Base-by-base conservation (phyloP, 2,797 vertebrate genomes). In the Cetoscarus ocellatus region DNA sequence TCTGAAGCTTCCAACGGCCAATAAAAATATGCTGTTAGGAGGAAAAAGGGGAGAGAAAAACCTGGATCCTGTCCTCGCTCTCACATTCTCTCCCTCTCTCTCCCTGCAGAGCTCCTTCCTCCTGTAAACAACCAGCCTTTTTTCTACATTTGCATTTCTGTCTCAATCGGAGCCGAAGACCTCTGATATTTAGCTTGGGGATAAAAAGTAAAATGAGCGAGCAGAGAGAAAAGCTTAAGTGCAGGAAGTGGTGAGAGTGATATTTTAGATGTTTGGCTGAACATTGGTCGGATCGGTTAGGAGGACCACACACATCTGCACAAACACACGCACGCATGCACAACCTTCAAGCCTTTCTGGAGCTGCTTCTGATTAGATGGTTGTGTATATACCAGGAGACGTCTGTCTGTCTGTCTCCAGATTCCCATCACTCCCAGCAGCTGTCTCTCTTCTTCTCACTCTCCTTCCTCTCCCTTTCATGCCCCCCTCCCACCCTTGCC, bases 201-300 rank as follows among this genome's bases (percentile, higher is more conserved):
- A 27, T 27, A 27, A 4, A 27, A 50, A 68, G 70, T 34, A 45
- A 78, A 61, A 61, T 15, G 48, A 59, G 55, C 7, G 5, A 70
- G 61, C 45, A 47, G 57, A 35, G 48, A 42, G 27, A 67, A 52
- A 73, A 63, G 60, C 45, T 39, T 47, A 62, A 69, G 56, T 74
- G 58, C 66, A 86, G 82, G 79, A 90, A 83, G 83, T 81, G 81
- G 76, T 60, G 67, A 84, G 50, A 70, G 65, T 57, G 61, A 88
- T 83, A 83, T 86, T 85, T 86, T 80, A 66, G 77, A 83, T 63
- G 79, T 87, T 83, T 88, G 77, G 78, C 83, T 86, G 81, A 85
- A 79, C 60, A 79, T 67, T 34, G 84, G 49, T 51, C 42, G 76
- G 83, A 84, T 77, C 53, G 79, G 79, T 82, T 67, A 81, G 47